These are phyloP conservation scores for Enteromius unitaeniatus DNA, from an alignment of 2,797 vertebrate species.

Conservation along the genomic window DNA sequence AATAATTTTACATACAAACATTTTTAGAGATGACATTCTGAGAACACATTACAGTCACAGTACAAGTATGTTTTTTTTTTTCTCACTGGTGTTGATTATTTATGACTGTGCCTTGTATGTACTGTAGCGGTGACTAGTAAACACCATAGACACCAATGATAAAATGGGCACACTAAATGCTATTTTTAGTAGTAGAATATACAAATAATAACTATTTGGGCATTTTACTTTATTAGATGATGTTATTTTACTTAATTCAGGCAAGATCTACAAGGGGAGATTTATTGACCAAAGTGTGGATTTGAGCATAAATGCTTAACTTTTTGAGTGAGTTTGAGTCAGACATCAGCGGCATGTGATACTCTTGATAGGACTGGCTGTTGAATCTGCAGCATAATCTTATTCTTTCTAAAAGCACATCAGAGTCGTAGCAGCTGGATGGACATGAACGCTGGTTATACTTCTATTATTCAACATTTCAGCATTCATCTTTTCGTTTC, in stretches of 20 bases:
- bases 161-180: not conserved
- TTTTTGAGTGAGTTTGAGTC: not conserved
- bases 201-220: not conserved
- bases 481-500: conserved; percentile 51
- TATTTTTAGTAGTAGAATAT: not conserved
- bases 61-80: not conserved
- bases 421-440: conserved; percentile 13
- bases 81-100: conserved; percentile 21
- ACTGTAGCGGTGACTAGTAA: not conserved
- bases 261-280: not conserved
- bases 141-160: not conserved
- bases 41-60: conserved; percentile 18
- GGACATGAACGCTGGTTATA: conserved; percentile 15
- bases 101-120: not conserved
- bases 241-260: not conserved
- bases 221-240: not conserved
- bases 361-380: not conserved
- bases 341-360: conserved; percentile 29
- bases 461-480: conserved; percentile 68
- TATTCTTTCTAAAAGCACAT: conserved; percentile 37
- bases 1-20: conserved; percentile 4
- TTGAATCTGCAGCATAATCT: not conserved
- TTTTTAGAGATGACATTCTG: conserved; percentile 22
- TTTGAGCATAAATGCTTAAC: not conserved
- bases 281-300: not conserved